Evolutionary conservation across 2,797 vertebrate species (phyloP).

Genomic region (Falco berigora): DNA sequence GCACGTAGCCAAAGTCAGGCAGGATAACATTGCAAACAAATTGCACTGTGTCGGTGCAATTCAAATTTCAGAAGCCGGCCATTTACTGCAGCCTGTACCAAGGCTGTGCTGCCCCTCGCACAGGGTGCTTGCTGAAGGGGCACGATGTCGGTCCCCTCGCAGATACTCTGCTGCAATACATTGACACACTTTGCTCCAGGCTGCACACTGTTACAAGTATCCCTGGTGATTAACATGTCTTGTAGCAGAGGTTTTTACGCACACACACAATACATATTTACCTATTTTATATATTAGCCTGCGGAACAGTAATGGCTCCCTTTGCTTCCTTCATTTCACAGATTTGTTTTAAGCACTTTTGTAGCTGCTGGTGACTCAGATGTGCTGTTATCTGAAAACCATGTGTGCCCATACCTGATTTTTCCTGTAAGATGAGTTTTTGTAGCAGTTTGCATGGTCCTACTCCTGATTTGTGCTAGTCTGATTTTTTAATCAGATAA

Average conservation of each 20-base stretch:
- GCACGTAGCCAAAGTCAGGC: accelerated
- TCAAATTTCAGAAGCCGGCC: not conserved
- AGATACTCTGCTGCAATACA: no score
- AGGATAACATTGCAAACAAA: not conserved
- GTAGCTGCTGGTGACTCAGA: not conserved
- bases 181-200: no score
- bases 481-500: not conserved
- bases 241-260: not conserved
- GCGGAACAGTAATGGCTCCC: not conserved
- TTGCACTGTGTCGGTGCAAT: not conserved
- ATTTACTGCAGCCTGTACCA: not conserved
- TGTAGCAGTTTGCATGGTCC: not conserved
- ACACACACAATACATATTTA: not conserved
- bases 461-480: not conserved
- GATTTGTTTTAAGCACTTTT: not conserved
- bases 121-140: not conserved
- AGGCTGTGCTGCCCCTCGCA: not conserved
- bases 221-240: not conserved
- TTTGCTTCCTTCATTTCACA: not conserved
- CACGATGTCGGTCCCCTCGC: not conserved
- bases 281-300: not conserved
- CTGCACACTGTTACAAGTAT: accelerated
- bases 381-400: not conserved
- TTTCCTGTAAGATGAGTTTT: not conserved
- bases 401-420: accelerated